Conservation (phyloP, 2,797 vertebrate genomes). For the Artibeus jamaicensis region DNA sequence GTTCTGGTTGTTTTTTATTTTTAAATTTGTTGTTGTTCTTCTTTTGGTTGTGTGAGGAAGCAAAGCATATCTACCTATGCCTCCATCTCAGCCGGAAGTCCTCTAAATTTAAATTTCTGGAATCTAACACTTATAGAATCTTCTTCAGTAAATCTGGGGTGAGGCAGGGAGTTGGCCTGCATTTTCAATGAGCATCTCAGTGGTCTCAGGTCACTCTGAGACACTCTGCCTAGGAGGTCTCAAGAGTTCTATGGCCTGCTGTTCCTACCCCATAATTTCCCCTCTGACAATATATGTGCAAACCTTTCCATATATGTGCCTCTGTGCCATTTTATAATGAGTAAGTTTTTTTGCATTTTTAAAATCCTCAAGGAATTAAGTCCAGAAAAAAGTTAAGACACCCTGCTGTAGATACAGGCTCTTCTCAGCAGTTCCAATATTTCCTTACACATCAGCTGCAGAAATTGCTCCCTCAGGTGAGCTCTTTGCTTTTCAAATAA, state of each 20-base stretch:
- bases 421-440: background rate
- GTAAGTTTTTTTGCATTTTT: background rate
- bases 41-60: too few relatives aligned
- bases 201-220: background rate
- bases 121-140: background rate
- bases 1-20: too few relatives aligned
- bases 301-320: background rate
- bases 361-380: background rate
- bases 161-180: background rate
- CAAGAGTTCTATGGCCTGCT: background rate
- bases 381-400: background rate
- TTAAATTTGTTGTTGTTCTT: too few relatives aligned
- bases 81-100: too few relatives aligned
- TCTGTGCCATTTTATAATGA: background rate
- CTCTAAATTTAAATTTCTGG: too few relatives aligned
- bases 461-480: slow-evolving; percentile 11
- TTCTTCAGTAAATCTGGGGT: background rate
- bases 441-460: background rate
- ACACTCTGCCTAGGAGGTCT: background rate
- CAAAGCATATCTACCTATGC: too few relatives aligned
- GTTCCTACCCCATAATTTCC: background rate
- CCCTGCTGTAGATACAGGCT: background rate
- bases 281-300: background rate
- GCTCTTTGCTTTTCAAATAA: background rate
- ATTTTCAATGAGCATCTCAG: background rate